phyloP scores from a whole-genome alignment of 92 coral and sea anemone genomes.

The Epizoanthus rinbou region DNA sequence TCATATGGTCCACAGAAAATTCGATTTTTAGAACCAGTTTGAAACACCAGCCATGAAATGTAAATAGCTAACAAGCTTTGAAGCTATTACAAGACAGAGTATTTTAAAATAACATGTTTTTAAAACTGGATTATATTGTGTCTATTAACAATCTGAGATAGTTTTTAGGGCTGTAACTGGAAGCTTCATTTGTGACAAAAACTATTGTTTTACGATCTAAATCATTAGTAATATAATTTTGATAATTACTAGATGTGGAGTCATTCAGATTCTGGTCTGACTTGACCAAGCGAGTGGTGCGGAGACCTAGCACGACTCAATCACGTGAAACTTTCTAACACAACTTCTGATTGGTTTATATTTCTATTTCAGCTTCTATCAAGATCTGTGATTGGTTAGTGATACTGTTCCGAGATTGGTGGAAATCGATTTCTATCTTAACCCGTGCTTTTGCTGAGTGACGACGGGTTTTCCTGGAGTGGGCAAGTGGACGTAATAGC shows the following conservation, averaged over 20 bases:
- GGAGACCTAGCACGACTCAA: not conserved
- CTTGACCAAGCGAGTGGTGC: not conserved
- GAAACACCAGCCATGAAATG: too few relatives aligned
- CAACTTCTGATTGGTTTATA: constrained; percentile 52
- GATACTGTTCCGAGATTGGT: not conserved
- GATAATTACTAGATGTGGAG: not conserved
- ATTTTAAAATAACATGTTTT: too few relatives aligned
- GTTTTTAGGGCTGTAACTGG: not conserved
- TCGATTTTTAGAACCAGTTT: too few relatives aligned
- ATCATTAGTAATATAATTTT: not conserved
- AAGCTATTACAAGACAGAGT: too few relatives aligned
- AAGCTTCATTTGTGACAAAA: not conserved
- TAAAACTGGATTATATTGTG: too few relatives aligned
- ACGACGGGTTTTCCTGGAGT: not conserved
- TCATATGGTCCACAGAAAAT: too few relatives aligned
- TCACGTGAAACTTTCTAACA: not conserved
- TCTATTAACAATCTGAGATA: not conserved
- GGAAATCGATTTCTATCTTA: not conserved
- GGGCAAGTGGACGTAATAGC: not conserved
- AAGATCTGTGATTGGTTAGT: constrained; percentile 48
- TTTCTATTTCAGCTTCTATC: constrained; percentile 56
- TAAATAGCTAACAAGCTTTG: too few relatives aligned
- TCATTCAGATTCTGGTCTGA: not conserved
- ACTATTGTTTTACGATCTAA: not conserved
- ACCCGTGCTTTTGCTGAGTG: constrained; percentile 21